Conservation (phyloP, 2,888 invertebrate genomes). For the Pediacus dermestoides region DNA sequence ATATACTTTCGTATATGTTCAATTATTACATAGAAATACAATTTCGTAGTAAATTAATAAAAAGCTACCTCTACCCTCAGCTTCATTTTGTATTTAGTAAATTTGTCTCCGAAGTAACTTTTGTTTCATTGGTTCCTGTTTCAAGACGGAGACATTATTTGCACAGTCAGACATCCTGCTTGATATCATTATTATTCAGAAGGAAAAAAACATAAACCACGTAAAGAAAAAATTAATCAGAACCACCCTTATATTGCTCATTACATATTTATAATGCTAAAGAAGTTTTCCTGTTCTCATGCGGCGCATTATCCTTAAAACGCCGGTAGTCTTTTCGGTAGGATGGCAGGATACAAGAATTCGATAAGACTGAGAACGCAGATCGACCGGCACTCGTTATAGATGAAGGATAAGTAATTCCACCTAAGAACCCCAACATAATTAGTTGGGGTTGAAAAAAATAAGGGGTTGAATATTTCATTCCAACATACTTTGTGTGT, state of each 20-base stretch:
- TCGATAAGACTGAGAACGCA: constrained; percentile 18
- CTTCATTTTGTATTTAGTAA: too few species aligned
- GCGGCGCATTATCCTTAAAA: constrained; percentile 3
- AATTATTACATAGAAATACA: too few species aligned
- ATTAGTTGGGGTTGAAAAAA: constrained; percentile 57
- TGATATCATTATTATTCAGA: too few species aligned
- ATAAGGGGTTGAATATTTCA: constrained; percentile 57
- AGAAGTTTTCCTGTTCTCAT: constrained; percentile 25
- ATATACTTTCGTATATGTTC: too few species aligned
- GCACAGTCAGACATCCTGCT: too few species aligned
- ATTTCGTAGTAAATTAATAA: too few species aligned
- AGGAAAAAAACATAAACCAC: too few species aligned
- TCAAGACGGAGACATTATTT: too few species aligned
- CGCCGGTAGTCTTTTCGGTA: too few species aligned
- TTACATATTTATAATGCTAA: constrained; percentile 34
- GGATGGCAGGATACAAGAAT: constrained; percentile 3
- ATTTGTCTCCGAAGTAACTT: too few species aligned
- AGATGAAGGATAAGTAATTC: constrained; percentile 62
- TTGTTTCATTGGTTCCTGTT: too few species aligned
- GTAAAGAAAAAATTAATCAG: constrained; percentile 24
- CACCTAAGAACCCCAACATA: constrained; percentile 68
- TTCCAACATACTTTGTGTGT: constrained; percentile 31
- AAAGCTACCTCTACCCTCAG: too few species aligned
- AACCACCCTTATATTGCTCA: constrained; percentile 28
- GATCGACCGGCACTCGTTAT: constrained; percentile 33